Evolutionary conservation across 2,797 vertebrate species (phyloP).

Genomic region (Discoglossus pictus): DNA sequence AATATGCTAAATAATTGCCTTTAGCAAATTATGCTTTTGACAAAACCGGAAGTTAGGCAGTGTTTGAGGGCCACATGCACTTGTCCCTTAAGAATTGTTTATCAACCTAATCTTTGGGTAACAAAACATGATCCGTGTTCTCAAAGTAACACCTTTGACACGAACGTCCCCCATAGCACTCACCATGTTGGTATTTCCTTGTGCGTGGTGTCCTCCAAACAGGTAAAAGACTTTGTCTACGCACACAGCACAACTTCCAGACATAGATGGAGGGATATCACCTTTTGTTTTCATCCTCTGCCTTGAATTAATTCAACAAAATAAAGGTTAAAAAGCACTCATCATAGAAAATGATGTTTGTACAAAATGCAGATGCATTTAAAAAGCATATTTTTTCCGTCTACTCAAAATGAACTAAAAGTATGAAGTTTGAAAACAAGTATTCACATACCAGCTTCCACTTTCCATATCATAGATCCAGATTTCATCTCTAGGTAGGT

Average conservation of each 20-base stretch:
- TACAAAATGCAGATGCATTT: constrained; percentile 6
- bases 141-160: no score
- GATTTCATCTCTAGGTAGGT: constrained; percentile 89
- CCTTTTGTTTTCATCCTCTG: constrained; percentile 80
- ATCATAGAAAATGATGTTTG: background rate
- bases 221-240: constrained; percentile 89
- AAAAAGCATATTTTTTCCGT: no score
- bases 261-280: constrained; percentile 91
- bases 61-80: no score
- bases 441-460: constrained; percentile 85
- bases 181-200: constrained; percentile 92
- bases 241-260: constrained; percentile 90
- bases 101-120: no score
- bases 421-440: no score
- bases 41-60: no score
- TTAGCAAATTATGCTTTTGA: no score
- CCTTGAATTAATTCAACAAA: constrained; percentile 66
- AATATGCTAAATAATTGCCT: no score
- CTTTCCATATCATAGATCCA: constrained; percentile 97
- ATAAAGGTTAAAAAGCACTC: background rate
- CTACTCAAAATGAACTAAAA: no score
- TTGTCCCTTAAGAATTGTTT: no score
- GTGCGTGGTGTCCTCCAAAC: constrained; percentile 92
- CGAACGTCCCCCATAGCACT: no score
- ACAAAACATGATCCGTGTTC: no score